A percentile compares a stretch with the other conserved stretches of the same genome.
phyloP scores from a whole-genome alignment of 1,140 invertebrate genomes.

The Heterodera carotae region DNA sequence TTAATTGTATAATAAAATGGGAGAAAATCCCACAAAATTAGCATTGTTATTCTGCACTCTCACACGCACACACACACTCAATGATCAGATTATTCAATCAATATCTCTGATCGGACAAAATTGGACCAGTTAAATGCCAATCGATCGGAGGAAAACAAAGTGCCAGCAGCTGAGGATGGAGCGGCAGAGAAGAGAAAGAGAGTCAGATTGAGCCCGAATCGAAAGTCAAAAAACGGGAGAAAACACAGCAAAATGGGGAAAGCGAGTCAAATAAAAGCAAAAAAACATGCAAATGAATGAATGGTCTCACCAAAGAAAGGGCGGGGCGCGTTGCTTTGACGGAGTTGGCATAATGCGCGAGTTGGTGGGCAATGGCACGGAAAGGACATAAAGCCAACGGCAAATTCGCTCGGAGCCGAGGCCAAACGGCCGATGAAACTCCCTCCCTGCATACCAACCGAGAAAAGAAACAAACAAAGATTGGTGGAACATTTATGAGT shows the following conservation, averaged over 20 bases:
- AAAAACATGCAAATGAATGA: background rate
- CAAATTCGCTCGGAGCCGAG: too few relatives aligned
- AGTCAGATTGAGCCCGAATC: background rate
- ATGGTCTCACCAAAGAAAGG: background rate
- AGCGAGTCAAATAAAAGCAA: background rate
- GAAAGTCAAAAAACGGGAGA: background rate
- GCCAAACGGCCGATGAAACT: too few relatives aligned
- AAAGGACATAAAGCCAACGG: background rate
- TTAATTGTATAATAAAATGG: background rate
- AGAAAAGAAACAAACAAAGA: too few relatives aligned
- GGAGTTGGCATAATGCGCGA: background rate
- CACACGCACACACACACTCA: background rate
- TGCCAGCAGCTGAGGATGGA: background rate
- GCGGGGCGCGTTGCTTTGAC: background rate
- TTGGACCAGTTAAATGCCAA: background rate
- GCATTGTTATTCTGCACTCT: constrained; percentile 1
- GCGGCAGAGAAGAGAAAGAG: background rate
- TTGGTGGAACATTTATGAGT: too few relatives aligned
- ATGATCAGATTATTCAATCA: constrained; percentile 5
- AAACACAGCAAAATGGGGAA: background rate
- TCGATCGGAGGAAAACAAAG: background rate
- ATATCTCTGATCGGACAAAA: background rate
- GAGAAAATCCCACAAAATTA: constrained; percentile 4
- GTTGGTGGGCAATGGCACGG: background rate
- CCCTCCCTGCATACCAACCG: too few relatives aligned